Conservation (phyloP, 2,797 vertebrate species). For the Rhodeus uyekii region DNA sequence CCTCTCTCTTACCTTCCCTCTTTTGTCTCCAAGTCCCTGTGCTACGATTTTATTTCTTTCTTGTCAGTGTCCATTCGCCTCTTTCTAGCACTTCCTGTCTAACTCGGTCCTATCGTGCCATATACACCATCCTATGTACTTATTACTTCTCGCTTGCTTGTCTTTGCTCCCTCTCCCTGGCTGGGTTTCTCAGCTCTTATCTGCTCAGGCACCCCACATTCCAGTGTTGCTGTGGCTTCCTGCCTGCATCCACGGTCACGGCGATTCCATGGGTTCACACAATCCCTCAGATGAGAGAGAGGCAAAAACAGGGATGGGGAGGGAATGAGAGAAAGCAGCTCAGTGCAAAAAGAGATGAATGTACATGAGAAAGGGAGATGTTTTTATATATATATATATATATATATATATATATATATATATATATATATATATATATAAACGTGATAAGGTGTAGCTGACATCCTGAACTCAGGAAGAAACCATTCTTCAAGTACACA, state of each 20-base stretch:
- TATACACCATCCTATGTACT: slow-evolving; percentile 36
- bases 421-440: too few species aligned
- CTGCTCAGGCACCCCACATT: slow-evolving; percentile 84
- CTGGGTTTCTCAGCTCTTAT: slow-evolving; percentile 83
- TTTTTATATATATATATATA: slow-evolving; percentile 2
- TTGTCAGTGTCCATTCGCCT: slow-evolving; percentile 37
- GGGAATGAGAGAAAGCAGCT: slow-evolving; percentile 60
- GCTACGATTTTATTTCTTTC: slow-evolving; percentile 25
- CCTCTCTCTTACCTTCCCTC: slow-evolving; percentile 54
- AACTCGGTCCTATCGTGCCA: slow-evolving; percentile 35
- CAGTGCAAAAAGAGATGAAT: slow-evolving; percentile 44
- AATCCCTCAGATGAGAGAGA: slow-evolving; percentile 76
- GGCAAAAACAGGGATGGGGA: slow-evolving; percentile 72
- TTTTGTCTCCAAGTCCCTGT: slow-evolving; percentile 26
- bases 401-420: too few species aligned
- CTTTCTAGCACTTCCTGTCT: slow-evolving; percentile 23
- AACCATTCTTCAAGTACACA: slow-evolving; percentile 32
- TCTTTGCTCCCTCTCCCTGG: slow-evolving; percentile 59
- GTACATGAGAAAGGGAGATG: slow-evolving; percentile 55
- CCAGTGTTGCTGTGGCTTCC: slow-evolving; percentile 82
- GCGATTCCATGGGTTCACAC: slow-evolving; percentile 83
- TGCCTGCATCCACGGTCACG: slow-evolving; percentile 85
- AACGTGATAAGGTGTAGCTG: slow-evolving; percentile 10
- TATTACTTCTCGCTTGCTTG: slow-evolving; percentile 56
- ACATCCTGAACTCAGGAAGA: slow-evolving; percentile 29